Percentiles rank a stretch among this genome's conserved stretches.
These are phyloP conservation scores for Pterocles gutturalis DNA, from an alignment of 2,113 vertebrate genomes.

Conservation along the genomic window DNA sequence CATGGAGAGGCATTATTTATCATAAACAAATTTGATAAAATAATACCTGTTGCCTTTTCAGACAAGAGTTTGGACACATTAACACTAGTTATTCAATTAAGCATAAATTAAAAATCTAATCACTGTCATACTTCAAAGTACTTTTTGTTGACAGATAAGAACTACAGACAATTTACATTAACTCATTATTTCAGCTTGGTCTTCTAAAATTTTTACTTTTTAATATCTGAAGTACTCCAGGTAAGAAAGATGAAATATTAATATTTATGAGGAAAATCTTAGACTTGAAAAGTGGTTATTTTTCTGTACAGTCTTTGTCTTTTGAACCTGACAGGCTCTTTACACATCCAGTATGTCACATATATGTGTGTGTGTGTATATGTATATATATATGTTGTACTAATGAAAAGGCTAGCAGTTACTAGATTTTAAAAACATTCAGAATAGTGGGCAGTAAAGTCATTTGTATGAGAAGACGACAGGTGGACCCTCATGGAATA, in stretches of 20 bases:
- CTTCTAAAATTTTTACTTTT: constrained; percentile 5
- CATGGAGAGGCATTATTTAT: background rate
- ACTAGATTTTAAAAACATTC: background rate
- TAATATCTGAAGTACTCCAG: background rate
- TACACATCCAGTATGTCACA: background rate
- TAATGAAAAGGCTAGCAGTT: background rate
- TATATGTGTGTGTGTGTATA: too few species aligned
- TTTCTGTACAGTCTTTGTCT: background rate
- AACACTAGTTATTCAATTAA: background rate
- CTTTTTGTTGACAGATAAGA: constrained; percentile 3
- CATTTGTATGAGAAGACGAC: background rate
- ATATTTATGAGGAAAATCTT: background rate
- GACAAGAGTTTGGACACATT: background rate
- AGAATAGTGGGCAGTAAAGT: background rate
- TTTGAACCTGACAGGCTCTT: background rate
- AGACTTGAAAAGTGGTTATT: background rate
- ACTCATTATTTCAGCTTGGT: constrained; percentile 4
- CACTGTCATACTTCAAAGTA: background rate
- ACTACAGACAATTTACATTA: background rate
- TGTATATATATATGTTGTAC: background rate
- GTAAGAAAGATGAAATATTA: background rate
- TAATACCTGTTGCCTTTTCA: background rate
- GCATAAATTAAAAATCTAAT: background rate
- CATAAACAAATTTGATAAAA: background rate
- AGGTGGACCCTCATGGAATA: background rate